phyloP scores from a whole-genome alignment of 2,113 vertebrate species.

The Thomomys bottae region DNA sequence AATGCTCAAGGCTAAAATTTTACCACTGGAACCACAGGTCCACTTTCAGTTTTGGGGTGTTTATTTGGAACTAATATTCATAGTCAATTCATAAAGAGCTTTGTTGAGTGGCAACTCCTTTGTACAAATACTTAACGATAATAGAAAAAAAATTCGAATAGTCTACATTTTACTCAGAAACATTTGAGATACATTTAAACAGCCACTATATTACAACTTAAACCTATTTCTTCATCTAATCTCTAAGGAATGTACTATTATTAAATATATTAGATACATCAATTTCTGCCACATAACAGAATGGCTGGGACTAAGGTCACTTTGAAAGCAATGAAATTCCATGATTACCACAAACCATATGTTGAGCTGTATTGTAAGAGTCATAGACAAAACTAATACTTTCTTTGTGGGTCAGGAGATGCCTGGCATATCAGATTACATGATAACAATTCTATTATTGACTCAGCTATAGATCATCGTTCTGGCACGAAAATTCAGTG shows the following conservation, averaged over 20 bases:
- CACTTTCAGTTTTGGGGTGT: too few relatives aligned
- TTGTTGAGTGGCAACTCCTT: too few relatives aligned
- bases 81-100: too few relatives aligned
- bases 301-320: neutral
- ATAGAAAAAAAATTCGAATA: neutral
- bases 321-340: neutral
- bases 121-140: too few relatives aligned
- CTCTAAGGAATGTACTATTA: neutral
- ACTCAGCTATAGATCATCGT: slow-evolving; percentile 50
- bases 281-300: neutral
- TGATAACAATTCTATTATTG: slow-evolving; percentile 43
- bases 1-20: too few relatives aligned
- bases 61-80: too few relatives aligned
- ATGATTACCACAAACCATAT: neutral
- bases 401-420: slow-evolving; percentile 41
- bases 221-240: neutral
- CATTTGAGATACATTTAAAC: too few relatives aligned
- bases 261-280: neutral
- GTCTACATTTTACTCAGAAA: neutral
- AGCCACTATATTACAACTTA: neutral
- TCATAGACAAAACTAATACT: neutral
- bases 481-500: slow-evolving; percentile 17
- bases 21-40: too few relatives aligned
- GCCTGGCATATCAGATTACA: slow-evolving; percentile 30
- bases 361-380: neutral